These are phyloP conservation scores for Alitta virens DNA, from an alignment of 2,888 invertebrate species.

Conservation along the genomic window DNA sequence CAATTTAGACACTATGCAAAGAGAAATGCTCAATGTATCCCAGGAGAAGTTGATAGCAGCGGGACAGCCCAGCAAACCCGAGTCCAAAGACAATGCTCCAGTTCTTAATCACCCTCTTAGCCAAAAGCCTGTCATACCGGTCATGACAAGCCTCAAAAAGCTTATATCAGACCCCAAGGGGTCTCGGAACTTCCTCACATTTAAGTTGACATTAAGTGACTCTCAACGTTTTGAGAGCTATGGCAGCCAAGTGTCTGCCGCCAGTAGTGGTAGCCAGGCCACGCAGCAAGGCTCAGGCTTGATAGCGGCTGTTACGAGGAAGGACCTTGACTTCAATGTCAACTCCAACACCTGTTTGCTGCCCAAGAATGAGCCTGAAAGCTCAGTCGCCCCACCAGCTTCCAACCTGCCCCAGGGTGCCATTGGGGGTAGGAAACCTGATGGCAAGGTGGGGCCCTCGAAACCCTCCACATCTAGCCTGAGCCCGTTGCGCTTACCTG, in stretches of 20 bases:
- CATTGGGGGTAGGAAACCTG: background rate
- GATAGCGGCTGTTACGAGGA: background rate
- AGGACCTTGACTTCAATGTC: background rate
- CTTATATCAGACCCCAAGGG: conserved; percentile 6
- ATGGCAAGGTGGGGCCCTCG: background rate
- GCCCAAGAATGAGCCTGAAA: conserved; percentile 15
- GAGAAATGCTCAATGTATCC: conserved; percentile 18
- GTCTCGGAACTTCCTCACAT: conserved; percentile 13
- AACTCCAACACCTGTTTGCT: conserved; percentile 19
- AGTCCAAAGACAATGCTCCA: background rate
- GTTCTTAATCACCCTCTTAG: conserved; percentile 11
- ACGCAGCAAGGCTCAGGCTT: conserved; percentile 14
- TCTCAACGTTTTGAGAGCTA: conserved; percentile 10
- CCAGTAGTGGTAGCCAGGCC: conserved; percentile 10
- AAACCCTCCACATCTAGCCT: background rate
- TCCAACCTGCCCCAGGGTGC: background rate
- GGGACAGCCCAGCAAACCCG: background rate
- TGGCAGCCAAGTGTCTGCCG: background rate
- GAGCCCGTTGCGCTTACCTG: background rate
- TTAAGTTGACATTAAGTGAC: conserved; percentile 13
- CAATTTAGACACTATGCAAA: conserved; percentile 18
- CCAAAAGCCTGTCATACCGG: conserved; percentile 13
- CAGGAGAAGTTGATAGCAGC: conserved; percentile 5
- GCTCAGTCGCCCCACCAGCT: background rate
- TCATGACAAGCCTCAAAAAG: background rate